phyloP scores from a whole-genome alignment of 1,140 invertebrate species.

The Schmidtea mediterranea region DNA sequence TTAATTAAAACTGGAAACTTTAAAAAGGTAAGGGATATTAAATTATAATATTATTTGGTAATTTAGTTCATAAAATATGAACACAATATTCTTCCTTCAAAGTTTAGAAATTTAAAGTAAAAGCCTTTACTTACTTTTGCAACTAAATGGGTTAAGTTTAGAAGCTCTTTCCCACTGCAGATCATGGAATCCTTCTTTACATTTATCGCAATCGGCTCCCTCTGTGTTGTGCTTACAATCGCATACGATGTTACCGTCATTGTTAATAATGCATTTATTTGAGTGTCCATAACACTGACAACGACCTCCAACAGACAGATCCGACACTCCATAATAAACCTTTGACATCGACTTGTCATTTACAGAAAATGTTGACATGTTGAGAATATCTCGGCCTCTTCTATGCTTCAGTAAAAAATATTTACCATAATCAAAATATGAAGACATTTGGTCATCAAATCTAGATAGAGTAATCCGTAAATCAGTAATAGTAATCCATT shows the following conservation, averaged over 20 bases:
- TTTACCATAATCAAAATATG: constrained; percentile 79
- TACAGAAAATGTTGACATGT: not conserved
- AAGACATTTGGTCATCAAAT: constrained; percentile 39
- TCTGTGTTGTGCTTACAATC: constrained; percentile 95
- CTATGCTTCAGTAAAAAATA: constrained; percentile 36
- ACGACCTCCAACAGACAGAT: constrained; percentile 84
- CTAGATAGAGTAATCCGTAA: not conserved
- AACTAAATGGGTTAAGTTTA: constrained; percentile 71
- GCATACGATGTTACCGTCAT: constrained; percentile 36
- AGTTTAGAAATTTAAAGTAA: no score
- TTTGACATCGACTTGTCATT: constrained; percentile 8
- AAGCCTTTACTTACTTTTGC: constrained; percentile 83
- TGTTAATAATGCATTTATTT: constrained; percentile 40
- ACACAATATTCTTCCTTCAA: no score
- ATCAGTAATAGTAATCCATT: constrained; percentile 1
- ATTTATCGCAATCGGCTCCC: constrained; percentile 83
- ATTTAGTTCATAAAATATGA: no score
- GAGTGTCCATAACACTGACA: constrained; percentile 99
- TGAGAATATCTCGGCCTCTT: not conserved
- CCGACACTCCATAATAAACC: constrained; percentile 43
- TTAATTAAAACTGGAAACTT: no score
- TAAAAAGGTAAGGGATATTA: no score
- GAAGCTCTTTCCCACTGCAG: constrained; percentile 88
- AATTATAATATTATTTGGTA: no score
- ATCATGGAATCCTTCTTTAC: constrained; percentile 92